Conservation (phyloP, 2,113 vertebrate species). For the Phylloscopus trochilus region DNA sequence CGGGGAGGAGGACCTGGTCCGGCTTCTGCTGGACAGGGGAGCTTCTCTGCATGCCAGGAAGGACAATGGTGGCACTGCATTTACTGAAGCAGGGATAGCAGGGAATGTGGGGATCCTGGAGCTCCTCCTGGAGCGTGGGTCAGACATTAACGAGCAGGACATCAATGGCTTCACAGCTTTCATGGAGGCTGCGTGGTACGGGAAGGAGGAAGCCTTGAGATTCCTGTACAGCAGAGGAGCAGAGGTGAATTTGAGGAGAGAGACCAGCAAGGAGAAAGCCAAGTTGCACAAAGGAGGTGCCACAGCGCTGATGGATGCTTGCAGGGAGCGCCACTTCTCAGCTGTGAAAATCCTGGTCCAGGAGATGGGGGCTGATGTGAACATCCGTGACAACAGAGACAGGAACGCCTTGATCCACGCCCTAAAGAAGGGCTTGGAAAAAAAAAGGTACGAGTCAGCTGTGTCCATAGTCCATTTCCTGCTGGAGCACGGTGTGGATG, state of each 20-base stretch:
- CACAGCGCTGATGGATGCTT: slow-evolving; percentile 74
- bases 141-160: slow-evolving; percentile 49
- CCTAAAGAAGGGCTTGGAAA: background rate
- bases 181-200: slow-evolving; percentile 67
- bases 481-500: background rate
- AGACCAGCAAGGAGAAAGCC: background rate
- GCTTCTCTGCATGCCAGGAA: slow-evolving; percentile 57
- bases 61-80: slow-evolving; percentile 68
- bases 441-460: fast-evolving
- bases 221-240: slow-evolving; percentile 59
- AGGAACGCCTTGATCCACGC: slow-evolving; percentile 64
- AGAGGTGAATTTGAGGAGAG: slow-evolving; percentile 60
- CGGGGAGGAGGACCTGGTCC: background rate
- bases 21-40: slow-evolving; percentile 51
- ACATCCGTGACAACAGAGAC: slow-evolving; percentile 61
- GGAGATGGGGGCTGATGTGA: slow-evolving; percentile 65
- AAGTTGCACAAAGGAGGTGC: slow-evolving; percentile 60
- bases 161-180: slow-evolving; percentile 72
- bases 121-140: slow-evolving; percentile 35
- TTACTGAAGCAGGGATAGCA: slow-evolving; percentile 40
- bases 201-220: slow-evolving; percentile 19
- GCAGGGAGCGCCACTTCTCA: background rate
- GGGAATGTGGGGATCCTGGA: slow-evolving; percentile 36
- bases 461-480: background rate
- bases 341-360: slow-evolving; percentile 32